Conservation (phyloP, 2,888 invertebrate species). For the Drosophila nr. perissopoda region DNA sequence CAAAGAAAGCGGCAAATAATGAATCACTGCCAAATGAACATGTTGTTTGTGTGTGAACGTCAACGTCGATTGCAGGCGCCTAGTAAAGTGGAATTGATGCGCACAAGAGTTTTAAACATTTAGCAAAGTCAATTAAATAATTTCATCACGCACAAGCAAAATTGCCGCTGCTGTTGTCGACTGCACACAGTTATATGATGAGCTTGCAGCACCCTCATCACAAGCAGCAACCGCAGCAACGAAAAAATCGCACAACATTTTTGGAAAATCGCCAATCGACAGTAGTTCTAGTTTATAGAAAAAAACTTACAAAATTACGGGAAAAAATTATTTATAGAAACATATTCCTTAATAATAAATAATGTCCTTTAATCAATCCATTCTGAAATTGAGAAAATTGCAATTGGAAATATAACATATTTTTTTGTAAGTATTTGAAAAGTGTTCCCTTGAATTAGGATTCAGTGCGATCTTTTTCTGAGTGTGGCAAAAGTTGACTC, state of each 20-base stretch:
- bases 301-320: neutral
- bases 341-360: neutral
- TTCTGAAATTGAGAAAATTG: neutral
- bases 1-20: slow-evolving; percentile 53
- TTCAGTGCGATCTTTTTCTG: neutral
- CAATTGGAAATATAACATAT: neutral
- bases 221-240: neutral
- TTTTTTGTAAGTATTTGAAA: neutral
- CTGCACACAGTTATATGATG: slow-evolving; percentile 28
- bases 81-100: neutral
- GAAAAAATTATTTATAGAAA: neutral
- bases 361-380: neutral
- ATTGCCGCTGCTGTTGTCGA: neutral
- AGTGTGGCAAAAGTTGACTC: neutral
- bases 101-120: slow-evolving; percentile 22
- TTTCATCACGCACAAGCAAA: slow-evolving; percentile 51
- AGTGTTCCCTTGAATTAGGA: neutral
- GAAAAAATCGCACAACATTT: neutral
- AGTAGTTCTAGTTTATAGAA: neutral
- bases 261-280: neutral
- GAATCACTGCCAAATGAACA: slow-evolving; percentile 73
- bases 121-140: slow-evolving; percentile 49
- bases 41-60: slow-evolving; percentile 34
- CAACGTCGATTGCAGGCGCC: slow-evolving; percentile 19
- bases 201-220: slow-evolving; percentile 6